A percentile compares a stretch with the other conserved stretches of the same genome.
Conservation (phyloP, 1,140 invertebrate species). For the Drosophila bocki region DNA sequence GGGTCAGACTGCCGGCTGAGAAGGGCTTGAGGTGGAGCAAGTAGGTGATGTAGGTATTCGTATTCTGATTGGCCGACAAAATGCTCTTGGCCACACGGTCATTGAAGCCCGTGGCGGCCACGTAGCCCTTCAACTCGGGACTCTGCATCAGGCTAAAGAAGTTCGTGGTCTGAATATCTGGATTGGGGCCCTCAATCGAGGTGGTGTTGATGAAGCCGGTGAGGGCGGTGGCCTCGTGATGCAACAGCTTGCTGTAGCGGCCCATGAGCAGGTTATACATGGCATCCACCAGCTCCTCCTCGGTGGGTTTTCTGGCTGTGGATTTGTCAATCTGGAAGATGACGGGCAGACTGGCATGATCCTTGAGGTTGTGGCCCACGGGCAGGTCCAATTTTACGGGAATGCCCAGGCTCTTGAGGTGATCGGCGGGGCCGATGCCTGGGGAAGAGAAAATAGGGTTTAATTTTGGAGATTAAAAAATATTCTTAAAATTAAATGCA, state of each 20-base stretch:
- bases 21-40: constrained; percentile 86
- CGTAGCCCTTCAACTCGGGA: constrained; percentile 74
- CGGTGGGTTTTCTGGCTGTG: constrained; percentile 72
- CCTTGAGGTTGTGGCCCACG: constrained; percentile 91
- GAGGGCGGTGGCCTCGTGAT: constrained; percentile 82
- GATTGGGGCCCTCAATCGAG: constrained; percentile 76
- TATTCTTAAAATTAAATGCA: neutral
- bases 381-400: constrained; percentile 87
- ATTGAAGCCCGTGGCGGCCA: constrained; percentile 84
- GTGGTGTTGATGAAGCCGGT: constrained; percentile 85
- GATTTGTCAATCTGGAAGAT: constrained; percentile 84
- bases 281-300: constrained; percentile 80
- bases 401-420: constrained; percentile 85
- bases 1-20: constrained; percentile 85
- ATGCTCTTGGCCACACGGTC: constrained; percentile 85
- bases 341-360: constrained; percentile 86
- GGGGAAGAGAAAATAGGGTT: neutral
- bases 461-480: neutral
- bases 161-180: constrained; percentile 84
- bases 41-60: constrained; percentile 85
- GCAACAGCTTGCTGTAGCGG: constrained; percentile 74
- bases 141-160: constrained; percentile 82
- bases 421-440: constrained; percentile 86
- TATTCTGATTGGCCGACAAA: constrained; percentile 83
- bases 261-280: constrained; percentile 82